Percentiles rank a stretch among this genome's conserved stretches.
These are phyloP conservation scores for Corythornis madagascariensis DNA, from an alignment of 2,113 vertebrate species.

Conservation along the genomic window DNA sequence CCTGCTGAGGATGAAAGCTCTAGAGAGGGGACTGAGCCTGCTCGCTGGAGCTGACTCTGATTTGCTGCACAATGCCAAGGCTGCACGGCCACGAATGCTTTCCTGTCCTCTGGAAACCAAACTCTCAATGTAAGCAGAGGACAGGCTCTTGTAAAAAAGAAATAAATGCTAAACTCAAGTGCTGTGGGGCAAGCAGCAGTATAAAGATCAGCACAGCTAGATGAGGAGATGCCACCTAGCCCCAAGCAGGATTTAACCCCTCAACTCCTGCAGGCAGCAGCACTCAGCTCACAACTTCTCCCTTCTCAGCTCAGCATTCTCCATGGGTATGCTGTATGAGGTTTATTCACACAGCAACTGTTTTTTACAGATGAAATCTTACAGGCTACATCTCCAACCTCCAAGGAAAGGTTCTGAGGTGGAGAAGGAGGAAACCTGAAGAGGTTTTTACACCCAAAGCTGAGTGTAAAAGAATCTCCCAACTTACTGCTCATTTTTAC, in stretches of 20 bases:
- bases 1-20: not conserved
- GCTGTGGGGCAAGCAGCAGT: not conserved
- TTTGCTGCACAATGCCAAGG: not conserved
- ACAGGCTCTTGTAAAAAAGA: not conserved
- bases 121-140: not conserved
- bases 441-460: not conserved
- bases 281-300: not conserved
- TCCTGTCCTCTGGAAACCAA: not conserved
- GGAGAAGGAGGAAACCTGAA: not conserved
- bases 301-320: not conserved
- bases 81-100: not conserved
- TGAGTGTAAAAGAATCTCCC: not conserved
- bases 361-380: not conserved
- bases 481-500: not conserved
- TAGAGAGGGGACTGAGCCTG: not conserved
- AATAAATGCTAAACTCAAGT: not conserved
- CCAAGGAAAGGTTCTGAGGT: not conserved
- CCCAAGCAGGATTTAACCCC: not conserved
- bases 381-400: not conserved
- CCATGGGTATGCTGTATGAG: fast-evolving
- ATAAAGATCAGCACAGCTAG: not conserved
- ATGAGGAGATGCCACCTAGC: not conserved
- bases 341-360: not conserved
- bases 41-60: not conserved
- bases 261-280: not conserved